A percentile compares a stretch with the other conserved stretches of the same genome.
These are phyloP conservation scores for Hydropsyche betteni DNA, from an alignment of 2,888 invertebrate species.

Conservation along the genomic window DNA sequence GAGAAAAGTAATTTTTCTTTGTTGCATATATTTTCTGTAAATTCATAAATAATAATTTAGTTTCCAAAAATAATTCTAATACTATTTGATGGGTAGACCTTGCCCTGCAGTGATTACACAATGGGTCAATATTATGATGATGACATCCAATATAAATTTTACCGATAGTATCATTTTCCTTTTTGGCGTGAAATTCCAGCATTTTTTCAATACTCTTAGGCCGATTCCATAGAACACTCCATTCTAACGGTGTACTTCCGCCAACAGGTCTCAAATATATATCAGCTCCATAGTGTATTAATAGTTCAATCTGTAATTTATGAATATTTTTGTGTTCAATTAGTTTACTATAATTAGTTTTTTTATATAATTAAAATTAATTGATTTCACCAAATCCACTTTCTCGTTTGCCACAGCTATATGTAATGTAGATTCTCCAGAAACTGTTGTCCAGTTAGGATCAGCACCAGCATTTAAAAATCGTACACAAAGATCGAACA, in stretches of 20 bases:
- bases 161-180: neutral
- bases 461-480: neutral
- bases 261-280: neutral
- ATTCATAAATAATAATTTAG: neutral
- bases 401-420: neutral
- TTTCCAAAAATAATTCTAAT: neutral
- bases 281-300: slow-evolving; percentile 6
- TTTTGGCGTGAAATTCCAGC: slow-evolving; percentile 8
- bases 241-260: neutral
- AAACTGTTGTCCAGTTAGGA: neutral
- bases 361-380: neutral
- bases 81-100: too few relatives aligned
- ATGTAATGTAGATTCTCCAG: slow-evolving; percentile 3
- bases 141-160: neutral
- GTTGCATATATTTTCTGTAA: neutral
- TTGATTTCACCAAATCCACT: neutral
- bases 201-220: neutral
- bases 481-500: neutral
- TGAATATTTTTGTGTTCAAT: neutral
- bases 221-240: neutral
- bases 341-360: neutral
- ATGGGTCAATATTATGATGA: too few relatives aligned
- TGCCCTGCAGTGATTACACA: too few relatives aligned
- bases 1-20: neutral
- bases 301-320: slow-evolving; percentile 8